Evolutionary conservation across 2,797 vertebrate genomes (phyloP).

Genomic region (Oryzias dopingdopingensis): DNA sequence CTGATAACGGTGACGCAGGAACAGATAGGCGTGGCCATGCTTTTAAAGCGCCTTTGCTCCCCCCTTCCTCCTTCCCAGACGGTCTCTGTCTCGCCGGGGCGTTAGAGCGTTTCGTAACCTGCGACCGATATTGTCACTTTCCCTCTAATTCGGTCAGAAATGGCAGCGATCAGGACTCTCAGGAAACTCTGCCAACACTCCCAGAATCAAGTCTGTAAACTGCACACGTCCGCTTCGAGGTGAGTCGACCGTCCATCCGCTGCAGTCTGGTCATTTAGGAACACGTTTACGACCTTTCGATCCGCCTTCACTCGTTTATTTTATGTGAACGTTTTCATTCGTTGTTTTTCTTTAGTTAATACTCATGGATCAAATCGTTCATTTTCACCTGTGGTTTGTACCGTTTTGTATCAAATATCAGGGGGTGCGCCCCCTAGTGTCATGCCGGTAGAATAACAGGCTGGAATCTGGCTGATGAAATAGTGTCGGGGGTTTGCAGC

Average conservation of each 20-base stretch:
- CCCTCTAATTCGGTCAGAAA: slow-evolving; percentile 44
- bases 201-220: slow-evolving; percentile 69
- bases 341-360: rapidly evolving
- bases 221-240: slow-evolving; percentile 80
- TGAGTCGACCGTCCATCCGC: slow-evolving; percentile 48
- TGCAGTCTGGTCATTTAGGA: background rate
- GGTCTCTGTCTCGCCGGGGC: slow-evolving; percentile 9
- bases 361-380: rapidly evolving
- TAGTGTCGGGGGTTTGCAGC: slow-evolving; percentile 58
- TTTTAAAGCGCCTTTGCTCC: slow-evolving; percentile 16
- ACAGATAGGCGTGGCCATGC: background rate
- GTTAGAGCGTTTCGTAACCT: slow-evolving; percentile 14
- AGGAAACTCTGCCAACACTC: slow-evolving; percentile 73
- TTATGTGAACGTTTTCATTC: rapidly evolving
- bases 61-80: slow-evolving; percentile 18
- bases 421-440: slow-evolving; percentile 53
- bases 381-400: background rate
- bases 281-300: background rate
- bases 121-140: slow-evolving; percentile 9
- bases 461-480: slow-evolving; percentile 74
- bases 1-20: slow-evolving; percentile 19
- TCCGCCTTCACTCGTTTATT: too few species aligned
- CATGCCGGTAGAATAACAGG: slow-evolving; percentile 57
- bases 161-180: slow-evolving; percentile 77
- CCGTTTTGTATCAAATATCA: slow-evolving; percentile 24